Conservation (phyloP, 2,113 vertebrate species). For the Dicrurus megarhynchus region DNA sequence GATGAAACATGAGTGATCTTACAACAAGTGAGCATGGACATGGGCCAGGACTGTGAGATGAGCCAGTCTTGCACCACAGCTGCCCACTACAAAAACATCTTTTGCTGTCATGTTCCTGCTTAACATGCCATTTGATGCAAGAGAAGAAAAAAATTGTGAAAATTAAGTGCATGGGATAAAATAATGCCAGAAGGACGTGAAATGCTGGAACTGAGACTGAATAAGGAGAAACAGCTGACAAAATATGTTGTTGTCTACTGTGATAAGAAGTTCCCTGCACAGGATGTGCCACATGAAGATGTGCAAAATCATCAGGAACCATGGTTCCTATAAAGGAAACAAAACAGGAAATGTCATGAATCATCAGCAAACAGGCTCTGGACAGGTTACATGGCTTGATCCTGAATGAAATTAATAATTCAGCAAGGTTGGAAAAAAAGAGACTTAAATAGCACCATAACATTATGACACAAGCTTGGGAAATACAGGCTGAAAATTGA, state of each 20-base stretch:
- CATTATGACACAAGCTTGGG: background rate
- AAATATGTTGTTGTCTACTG: conserved; percentile 20
- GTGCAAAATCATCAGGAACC: conserved; percentile 62
- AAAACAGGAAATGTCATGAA: conserved; percentile 74
- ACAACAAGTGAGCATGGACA: background rate
- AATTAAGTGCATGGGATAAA: background rate
- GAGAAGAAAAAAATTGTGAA: background rate
- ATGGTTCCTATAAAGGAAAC: conserved; percentile 52
- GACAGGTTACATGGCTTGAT: conserved; percentile 1
- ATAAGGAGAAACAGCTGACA: conserved; percentile 23
- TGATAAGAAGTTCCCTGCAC: conserved; percentile 32
- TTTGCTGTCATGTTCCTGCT: background rate
- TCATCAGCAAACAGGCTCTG: conserved; percentile 47
- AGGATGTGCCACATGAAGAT: conserved; percentile 49
- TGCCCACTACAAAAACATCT: background rate
- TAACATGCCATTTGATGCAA: background rate
- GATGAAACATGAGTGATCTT: background rate
- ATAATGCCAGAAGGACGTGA: background rate
- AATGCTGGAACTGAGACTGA: background rate
- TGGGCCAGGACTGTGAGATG: background rate
- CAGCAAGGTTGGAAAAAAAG: background rate
- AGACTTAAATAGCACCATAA: background rate
- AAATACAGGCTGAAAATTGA: conserved; percentile 22
- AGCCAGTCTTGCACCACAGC: accelerated
- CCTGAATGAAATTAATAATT: background rate